These are phyloP conservation scores for Axinella damicornis DNA, from an alignment of 37 sponge, comb jelly and placozoan genomes.

Conservation along the genomic window DNA sequence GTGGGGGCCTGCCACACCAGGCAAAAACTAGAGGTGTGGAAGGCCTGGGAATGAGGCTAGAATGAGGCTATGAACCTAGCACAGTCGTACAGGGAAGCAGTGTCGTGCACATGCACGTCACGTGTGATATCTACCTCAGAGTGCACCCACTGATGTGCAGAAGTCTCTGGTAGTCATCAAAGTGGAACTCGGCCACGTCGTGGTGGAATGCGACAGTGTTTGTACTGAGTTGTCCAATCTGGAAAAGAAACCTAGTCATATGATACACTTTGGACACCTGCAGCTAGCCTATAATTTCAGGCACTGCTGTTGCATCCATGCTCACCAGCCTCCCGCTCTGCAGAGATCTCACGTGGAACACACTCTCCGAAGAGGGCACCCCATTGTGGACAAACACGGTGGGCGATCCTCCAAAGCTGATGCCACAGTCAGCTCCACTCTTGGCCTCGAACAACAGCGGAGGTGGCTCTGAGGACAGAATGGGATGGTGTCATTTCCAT, in stretches of 20 bases:
- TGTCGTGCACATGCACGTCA: neutral
- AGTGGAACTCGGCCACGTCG: slow-evolving; percentile 76
- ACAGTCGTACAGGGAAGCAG: too few species aligned
- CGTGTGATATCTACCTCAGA: slow-evolving; percentile 40
- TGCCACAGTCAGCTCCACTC: slow-evolving; percentile 28
- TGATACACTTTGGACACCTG: too few species aligned
- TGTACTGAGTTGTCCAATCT: slow-evolving; percentile 11
- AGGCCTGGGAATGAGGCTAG: too few species aligned
- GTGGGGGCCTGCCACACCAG: too few species aligned
- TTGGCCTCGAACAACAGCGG: slow-evolving; percentile 60
- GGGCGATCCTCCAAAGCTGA: slow-evolving; percentile 79
- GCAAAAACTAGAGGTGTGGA: too few species aligned
- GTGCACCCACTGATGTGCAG: slow-evolving; percentile 61
- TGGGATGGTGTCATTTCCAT: too few species aligned
- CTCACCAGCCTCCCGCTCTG: slow-evolving; percentile 31
- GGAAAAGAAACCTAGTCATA: too few species aligned
- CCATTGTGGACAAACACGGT: slow-evolving; percentile 65
- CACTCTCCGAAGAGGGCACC: neutral
- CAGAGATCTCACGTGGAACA: slow-evolving; percentile 45
- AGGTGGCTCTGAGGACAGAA: slow-evolving; percentile 42
- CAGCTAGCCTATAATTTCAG: too few species aligned
- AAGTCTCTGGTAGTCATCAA: slow-evolving; percentile 74
- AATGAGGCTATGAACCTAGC: too few species aligned
- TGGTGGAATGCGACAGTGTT: slow-evolving; percentile 34
- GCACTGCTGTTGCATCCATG: neutral